phyloP scores from a whole-genome alignment of 2,113 vertebrate species.

The Etia nguti region DNA sequence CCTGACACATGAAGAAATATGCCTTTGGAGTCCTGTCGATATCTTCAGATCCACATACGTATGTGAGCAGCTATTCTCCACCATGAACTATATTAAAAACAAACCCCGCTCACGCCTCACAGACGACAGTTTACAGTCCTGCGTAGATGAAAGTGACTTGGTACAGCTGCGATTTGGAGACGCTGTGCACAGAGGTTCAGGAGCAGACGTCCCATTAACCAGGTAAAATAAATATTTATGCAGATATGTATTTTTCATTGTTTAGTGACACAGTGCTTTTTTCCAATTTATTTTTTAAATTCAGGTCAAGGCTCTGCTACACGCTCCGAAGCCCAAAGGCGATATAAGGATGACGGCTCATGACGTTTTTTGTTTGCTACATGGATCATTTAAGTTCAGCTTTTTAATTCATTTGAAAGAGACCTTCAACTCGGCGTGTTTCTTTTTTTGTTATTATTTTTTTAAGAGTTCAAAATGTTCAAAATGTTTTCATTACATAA shows the following conservation, averaged over 20 bases:
- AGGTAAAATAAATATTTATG: background rate
- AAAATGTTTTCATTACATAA: background rate
- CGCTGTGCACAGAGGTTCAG: background rate
- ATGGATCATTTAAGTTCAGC: background rate
- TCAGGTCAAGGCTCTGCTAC: background rate
- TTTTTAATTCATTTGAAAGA: background rate
- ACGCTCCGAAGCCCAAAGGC: background rate
- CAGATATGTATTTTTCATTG: background rate
- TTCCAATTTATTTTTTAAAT: background rate
- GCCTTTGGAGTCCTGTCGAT: background rate
- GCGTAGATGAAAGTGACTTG: background rate
- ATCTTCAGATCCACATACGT: background rate
- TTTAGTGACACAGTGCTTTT: background rate
- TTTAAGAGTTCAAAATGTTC: background rate
- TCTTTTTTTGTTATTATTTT: background rate
- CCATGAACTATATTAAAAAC: background rate
- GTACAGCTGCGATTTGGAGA: no score
- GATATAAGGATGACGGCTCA: background rate
- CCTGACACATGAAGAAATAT: no score
- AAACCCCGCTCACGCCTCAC: background rate
- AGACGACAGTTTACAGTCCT: background rate
- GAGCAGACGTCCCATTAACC: background rate
- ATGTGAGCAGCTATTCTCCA: background rate
- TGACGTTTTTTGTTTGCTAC: background rate
- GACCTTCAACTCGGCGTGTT: background rate